These are phyloP conservation scores for Eriosoma lanigerum DNA, from an alignment of 1,140 invertebrate genomes.

Conservation along the genomic window DNA sequence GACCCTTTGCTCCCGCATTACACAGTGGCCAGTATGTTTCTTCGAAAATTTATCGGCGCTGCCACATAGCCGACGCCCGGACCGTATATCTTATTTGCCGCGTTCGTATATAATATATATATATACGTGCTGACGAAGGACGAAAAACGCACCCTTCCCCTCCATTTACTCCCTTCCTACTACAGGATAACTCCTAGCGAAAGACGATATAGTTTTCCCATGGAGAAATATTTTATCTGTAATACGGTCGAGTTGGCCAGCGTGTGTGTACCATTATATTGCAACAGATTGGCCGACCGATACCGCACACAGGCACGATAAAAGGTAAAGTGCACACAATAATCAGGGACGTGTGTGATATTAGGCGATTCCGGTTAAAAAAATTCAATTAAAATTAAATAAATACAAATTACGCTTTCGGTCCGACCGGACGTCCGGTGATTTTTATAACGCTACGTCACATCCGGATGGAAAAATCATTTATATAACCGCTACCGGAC, in stretches of 20 bases:
- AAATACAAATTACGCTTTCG: slow-evolving; percentile 6
- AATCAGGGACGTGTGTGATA: neutral
- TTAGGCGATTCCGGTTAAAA: slow-evolving; percentile 18
- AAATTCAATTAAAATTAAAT: neutral
- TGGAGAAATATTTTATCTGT: slow-evolving; percentile 15
- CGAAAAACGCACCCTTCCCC: neutral
- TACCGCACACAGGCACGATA: neutral
- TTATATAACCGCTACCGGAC: too few species aligned
- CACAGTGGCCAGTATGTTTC: neutral
- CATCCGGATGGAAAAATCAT: slow-evolving; percentile 5
- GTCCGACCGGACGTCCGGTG: slow-evolving; percentile 27
- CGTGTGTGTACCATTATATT: neutral
- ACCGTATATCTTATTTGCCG: slow-evolving; percentile 1
- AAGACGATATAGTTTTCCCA: neutral
- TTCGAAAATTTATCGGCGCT: slow-evolving; percentile 39
- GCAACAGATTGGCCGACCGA: slow-evolving; percentile 8
- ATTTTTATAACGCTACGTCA: slow-evolving; percentile 11
- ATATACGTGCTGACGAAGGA: neutral
- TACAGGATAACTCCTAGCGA: neutral
- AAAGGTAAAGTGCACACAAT: neutral
- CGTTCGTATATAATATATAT: neutral
- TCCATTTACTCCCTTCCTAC: neutral
- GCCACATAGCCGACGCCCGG: neutral
- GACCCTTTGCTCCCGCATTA: neutral
- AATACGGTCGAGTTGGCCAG: neutral